Percentiles rank a stretch among this genome's conserved stretches.
Conservation (phyloP, 2,888 invertebrate species). For the Tetragonisca angustula region DNA sequence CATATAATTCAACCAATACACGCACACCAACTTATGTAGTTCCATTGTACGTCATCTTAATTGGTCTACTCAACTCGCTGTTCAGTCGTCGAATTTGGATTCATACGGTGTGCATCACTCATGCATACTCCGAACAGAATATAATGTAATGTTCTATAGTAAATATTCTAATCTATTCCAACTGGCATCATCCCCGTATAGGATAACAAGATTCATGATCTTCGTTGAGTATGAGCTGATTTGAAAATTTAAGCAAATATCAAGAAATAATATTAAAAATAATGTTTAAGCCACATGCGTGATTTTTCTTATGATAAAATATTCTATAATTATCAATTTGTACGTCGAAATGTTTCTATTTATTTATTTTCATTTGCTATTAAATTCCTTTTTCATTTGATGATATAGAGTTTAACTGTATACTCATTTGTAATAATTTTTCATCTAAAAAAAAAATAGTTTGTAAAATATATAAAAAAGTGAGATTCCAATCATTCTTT, state of each 20-base stretch:
- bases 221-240: not conserved
- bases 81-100: slow-evolving; percentile 26
- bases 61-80: slow-evolving; percentile 21
- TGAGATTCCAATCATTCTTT: not conserved
- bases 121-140: slow-evolving; percentile 16
- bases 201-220: slow-evolving; percentile 7
- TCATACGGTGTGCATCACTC: slow-evolving; percentile 25
- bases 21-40: slow-evolving; percentile 12
- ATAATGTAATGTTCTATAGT: slow-evolving; percentile 6
- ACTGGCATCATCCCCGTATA: slow-evolving; percentile 11
- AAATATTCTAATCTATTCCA: slow-evolving; percentile 43
- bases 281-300: too few species aligned
- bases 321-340: not conserved
- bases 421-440: not conserved
- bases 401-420: not conserved
- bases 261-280: not conserved
- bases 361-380: too few species aligned
- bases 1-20: not conserved
- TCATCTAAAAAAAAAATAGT: not conserved
- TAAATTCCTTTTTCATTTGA: too few species aligned
- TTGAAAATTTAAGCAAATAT: not conserved
- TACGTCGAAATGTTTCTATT: not conserved
- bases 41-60: slow-evolving; percentile 27
- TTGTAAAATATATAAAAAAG: not conserved
- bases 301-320: not conserved